These are phyloP conservation scores for Podarcis cretensis DNA, from an alignment of 2,113 vertebrate genomes.

Conservation along the genomic window DNA sequence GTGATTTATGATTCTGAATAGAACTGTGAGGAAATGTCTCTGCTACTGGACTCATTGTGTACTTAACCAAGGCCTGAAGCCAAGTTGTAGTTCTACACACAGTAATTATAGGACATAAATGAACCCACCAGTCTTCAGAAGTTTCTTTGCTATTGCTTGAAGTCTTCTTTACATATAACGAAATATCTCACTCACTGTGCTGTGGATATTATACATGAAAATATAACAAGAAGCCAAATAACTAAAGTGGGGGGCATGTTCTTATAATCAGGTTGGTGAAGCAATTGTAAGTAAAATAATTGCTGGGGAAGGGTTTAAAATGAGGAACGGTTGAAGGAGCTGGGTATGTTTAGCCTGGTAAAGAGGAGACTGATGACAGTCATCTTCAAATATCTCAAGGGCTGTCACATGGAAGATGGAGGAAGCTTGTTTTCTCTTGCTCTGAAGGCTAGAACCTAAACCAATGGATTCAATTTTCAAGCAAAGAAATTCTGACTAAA, in stretches of 20 bases:
- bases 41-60: neutral
- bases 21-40: constrained; percentile 11
- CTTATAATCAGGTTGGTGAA: constrained; percentile 31
- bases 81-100: neutral
- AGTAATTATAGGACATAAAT: constrained; percentile 45
- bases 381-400: no score
- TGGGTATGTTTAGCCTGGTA: neutral
- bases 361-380: no score
- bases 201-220: constrained; percentile 20
- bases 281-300: constrained; percentile 23
- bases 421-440: no score
- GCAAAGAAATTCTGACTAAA: no score
- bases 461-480: no score
- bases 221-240: constrained; percentile 15
- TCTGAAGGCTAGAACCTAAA: no score
- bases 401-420: no score
- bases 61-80: neutral
- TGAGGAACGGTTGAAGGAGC: neutral
- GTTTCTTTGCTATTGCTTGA: constrained; percentile 32
- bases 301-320: neutral
- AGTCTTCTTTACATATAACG: constrained; percentile 22
- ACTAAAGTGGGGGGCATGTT: neutral
- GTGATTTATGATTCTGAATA: constrained; percentile 11
- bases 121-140: constrained; percentile 22
- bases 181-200: constrained; percentile 27